Evolutionary conservation across 2,888 invertebrate genomes (phyloP), one percentile per base, ranked within the genome.

Genomic region (Venustoraphidia nigricollis): DNA sequence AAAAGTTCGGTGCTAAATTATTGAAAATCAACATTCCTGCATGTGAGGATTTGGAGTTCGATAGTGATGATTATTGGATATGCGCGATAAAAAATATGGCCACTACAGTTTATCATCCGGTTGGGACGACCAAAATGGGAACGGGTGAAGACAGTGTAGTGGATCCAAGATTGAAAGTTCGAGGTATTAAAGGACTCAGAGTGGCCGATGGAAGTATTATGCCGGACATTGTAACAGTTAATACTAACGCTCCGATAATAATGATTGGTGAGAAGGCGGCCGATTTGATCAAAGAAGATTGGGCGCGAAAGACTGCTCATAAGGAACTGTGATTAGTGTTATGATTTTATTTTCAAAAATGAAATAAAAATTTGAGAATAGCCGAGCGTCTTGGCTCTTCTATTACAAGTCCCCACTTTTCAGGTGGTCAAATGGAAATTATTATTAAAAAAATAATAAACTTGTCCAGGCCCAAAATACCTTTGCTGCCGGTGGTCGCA

Each of bases 1-100:
- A 73, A 58, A 65, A 65, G 13, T 69, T 74, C 27, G 76, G 77
- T 1, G 67, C 81, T 0, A 66, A 62, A 13, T 56, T 79, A 5
- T 62, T 76, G 46, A 74, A 72, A 36, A 68, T 69, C 2, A 63
- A 68, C 4, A 68, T 70, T 49, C 71, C 72, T 0, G 72, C 70
- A 43, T 79, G 78, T 54, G 48, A 49, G 4, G 39, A 48, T 0
- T 61, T 63, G 9, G 55, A 62, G 9, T 68, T 69, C 45, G 62
- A 58, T 1, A 62, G 63, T 8, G 70, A 71, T 43, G 67, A 69
- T 10, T 76, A 74, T 52, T 75, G 71, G 70, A 62, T 64, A 8
- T 76, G 76, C 52, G 66, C 65, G 1, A 62, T 70, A 8, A 53
- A 56, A 34, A 56, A 60, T 36, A 46, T 61, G 9, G 56, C 52